Conservation (phyloP, 2,888 invertebrate species). For the Conops quadrifasciatus region DNA sequence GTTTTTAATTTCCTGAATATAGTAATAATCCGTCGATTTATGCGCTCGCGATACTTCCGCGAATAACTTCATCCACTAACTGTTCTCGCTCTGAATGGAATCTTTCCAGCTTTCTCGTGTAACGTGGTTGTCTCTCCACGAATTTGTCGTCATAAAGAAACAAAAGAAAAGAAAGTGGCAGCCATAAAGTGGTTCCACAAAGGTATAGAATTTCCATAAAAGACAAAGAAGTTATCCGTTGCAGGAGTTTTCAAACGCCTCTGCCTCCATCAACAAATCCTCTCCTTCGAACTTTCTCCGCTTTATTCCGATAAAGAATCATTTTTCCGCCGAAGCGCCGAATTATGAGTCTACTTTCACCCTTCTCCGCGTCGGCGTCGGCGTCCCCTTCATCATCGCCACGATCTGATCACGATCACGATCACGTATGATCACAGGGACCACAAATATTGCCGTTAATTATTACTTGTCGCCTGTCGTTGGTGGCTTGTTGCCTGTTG, state of each 20-base stretch:
- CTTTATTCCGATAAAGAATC: too few species aligned
- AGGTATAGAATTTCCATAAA: background rate
- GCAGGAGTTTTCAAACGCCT: background rate
- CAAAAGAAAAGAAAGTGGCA: too few species aligned
- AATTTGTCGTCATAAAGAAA: too few species aligned
- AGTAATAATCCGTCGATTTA: background rate
- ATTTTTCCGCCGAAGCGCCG: background rate
- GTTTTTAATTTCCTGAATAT: too few species aligned
- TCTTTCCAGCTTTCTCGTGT: too few species aligned
- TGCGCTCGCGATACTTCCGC: background rate
- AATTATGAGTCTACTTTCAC: too few species aligned
- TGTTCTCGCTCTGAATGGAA: too few species aligned
- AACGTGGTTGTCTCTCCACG: too few species aligned
- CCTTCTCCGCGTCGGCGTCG: background rate
- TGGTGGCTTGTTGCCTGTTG: background rate
- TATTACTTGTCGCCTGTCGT: background rate
- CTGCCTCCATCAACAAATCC: too few species aligned
- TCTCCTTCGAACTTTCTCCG: too few species aligned
- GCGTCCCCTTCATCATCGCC: background rate
- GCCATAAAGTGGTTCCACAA: too few species aligned
- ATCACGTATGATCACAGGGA: background rate
- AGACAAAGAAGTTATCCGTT: background rate
- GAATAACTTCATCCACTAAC: background rate
- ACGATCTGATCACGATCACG: background rate
- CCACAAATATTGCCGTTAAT: too few species aligned